Base-by-base conservation (phyloP, 2,888 invertebrate genomes). In the Magallana nippona region DNA sequence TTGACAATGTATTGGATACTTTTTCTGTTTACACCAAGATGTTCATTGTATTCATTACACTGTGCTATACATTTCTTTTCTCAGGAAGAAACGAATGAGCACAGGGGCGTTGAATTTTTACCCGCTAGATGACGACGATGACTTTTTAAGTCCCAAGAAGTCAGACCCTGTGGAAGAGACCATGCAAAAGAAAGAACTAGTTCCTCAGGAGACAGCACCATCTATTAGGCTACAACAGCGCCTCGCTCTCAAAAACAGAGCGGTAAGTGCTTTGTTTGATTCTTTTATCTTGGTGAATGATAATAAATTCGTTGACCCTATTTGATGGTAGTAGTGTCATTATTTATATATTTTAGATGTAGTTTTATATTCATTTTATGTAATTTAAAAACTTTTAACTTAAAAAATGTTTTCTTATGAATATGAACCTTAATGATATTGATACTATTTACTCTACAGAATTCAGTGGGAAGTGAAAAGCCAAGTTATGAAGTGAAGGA, bases 51-150 rank as follows among this genome's bases (percentile, higher is more conserved):
- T 8, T 44, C 44, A 3, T 44, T 44, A 44, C 8, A 44, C 44
- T 8, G 44, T 44, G 60, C n/a, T 60, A 60, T 60, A 8, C n/a
- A n/a, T 19, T 56, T 55, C 56, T 63, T 22, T 62, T 86, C 84
- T 22, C 87, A 91, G 91, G 79, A 88, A 90, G 57, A 89, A 88
- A 55, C 83, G 92, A 27, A 89, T 88, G 62, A 90, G 91, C 84
- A 81, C 86, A 1, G 88, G 89, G 10, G 55, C 81, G 19, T 71
- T 88, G 62, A 85, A 80, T 19, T 86, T 86, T 79, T 89, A 89
- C 78, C 91, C 91, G 77, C 91, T 92, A 22, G 80, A 90, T 11
- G 89, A 91, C n/a, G 92, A 92, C 87, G 90, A 91, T 15, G 84
- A 85, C 55, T 79, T 82, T 5, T 19, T 56, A n/a, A 78, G 82